Evolutionary conservation across 2,113 vertebrate species (phyloP).

Genomic region (Cephalopholis sonnerati): DNA sequence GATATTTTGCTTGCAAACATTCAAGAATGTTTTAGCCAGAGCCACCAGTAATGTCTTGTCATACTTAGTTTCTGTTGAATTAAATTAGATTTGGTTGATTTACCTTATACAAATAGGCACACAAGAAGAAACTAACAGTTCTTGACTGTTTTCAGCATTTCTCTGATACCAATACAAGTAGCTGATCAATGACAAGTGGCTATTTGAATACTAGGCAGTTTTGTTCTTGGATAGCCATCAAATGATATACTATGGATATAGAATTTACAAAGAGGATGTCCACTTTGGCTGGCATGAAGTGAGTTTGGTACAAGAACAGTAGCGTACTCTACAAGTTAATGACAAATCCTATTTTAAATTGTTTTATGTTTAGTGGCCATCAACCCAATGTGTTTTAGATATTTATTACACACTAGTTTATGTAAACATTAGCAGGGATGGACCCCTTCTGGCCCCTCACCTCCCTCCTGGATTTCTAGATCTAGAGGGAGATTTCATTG

Average conservation of each 20-base stretch:
- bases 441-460: slow-evolving; percentile 35
- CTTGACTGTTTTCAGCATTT: background rate
- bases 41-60: background rate
- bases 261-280: background rate
- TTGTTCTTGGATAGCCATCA: background rate
- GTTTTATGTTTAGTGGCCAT: background rate
- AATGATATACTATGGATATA: background rate
- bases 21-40: background rate
- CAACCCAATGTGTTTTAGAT: background rate
- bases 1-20: background rate
- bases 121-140: background rate
- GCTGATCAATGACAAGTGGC: background rate
- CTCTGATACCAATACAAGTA: background rate
- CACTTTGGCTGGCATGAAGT: background rate
- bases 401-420: slow-evolving; percentile 1
- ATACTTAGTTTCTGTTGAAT: background rate
- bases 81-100: background rate
- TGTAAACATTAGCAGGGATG: slow-evolving; percentile 65
- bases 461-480: slow-evolving; percentile 28
- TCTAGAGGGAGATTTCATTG: slow-evolving; percentile 62
- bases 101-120: background rate
- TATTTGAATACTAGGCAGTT: background rate
- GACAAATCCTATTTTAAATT: background rate
- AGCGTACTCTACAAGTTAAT: background rate
- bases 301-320: background rate